Evolutionary conservation across 2,113 vertebrate species (phyloP), one percentile per base, ranked within the genome.

Genomic region (Xenopus borealis): DNA sequence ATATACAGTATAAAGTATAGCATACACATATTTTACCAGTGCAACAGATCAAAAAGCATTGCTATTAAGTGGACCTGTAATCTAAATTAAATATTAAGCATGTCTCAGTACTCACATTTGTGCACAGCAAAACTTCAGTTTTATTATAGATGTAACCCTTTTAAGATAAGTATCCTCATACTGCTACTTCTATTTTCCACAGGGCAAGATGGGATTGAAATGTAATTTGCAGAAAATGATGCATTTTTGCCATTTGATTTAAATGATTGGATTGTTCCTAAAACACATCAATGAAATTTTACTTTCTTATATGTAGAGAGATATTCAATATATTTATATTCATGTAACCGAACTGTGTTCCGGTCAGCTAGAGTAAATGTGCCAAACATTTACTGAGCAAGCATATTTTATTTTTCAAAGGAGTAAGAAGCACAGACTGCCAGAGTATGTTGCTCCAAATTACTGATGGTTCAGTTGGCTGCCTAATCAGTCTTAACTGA

Each of bases 171-270:
- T 70, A 77, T 70, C 66, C 74, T 77, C 67, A 55, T 70, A 50
- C 74, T 70, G 74, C 23, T 70, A 69, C 53, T 70, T 77, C 66
- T 77, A 55, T 77, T 77, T 69, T 77, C 74, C 74, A 69, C 50
- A 61, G 74, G 74, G 67, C 74, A 77, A 68, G 59, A 47, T 55
- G 74, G 69, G 74, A 77, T 77, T 77, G 74, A 77, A 77, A 77
- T 70, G 67, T 77, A 77, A 77, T 77, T 77, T 77, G 74, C 67
- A 57, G 74, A 77, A 75, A 70, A 69, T 77, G 74, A 77, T 77
- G 74, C 74, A 77, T 69, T 70, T 67, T 70, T 77, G 74, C 74
- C 74, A 67, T 77, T 77, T 69, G 74, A 77, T 77, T 77, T 66
- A 70, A 77, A 33, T 46, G 47, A 27, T 27, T 70, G 59, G 47